Evolutionary conservation across 2,797 vertebrate species (phyloP).

Genomic region (Vireo griseus): DNA sequence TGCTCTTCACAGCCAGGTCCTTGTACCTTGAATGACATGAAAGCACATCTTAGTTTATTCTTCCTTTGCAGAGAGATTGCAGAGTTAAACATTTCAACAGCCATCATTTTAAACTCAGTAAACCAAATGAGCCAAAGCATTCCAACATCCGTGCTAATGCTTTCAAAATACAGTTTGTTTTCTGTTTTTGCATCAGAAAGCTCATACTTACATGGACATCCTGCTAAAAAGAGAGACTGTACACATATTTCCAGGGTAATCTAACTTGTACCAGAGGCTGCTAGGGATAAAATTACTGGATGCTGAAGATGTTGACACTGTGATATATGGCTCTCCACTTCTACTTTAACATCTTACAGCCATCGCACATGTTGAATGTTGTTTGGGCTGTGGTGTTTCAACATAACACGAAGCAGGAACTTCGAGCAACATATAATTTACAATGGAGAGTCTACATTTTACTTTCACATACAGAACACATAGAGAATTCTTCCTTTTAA

Average conservation of each 20-base stretch:
- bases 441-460: background rate
- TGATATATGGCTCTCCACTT: background rate
- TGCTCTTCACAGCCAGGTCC: background rate
- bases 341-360: conserved; percentile 3
- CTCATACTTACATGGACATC: background rate
- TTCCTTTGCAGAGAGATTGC: background rate
- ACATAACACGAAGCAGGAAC: conserved; percentile 57
- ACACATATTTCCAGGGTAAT: background rate
- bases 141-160: background rate
- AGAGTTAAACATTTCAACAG: background rate
- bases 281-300: conserved; percentile 8
- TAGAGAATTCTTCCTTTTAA: conserved; percentile 29
- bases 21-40: background rate
- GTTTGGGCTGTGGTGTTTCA: conserved; percentile 13
- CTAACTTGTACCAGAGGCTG: background rate
- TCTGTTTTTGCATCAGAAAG: background rate
- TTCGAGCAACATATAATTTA: conserved; percentile 24
- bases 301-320: conserved; percentile 13
- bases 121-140: background rate
- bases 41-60: background rate
- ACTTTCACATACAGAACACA: background rate
- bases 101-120: background rate
- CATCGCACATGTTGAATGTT: background rate
- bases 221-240: background rate
- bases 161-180: background rate